Evolutionary conservation across 2,888 invertebrate species (phyloP).

Genomic region (Pachliopta kotzebuea): DNA sequence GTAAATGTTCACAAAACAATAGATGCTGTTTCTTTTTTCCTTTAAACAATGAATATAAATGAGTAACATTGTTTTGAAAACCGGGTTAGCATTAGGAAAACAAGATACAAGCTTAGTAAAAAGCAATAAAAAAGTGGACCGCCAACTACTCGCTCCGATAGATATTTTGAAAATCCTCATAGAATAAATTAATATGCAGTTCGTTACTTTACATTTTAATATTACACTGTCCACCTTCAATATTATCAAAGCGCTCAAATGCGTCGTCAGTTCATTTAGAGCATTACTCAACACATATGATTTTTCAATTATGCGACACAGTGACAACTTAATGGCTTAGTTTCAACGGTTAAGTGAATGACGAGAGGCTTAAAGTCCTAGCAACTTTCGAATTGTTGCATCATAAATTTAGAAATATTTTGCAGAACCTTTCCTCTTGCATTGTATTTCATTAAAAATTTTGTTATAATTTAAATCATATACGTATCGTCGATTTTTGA

Average conservation of each 20-base stretch:
- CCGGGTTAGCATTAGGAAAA: conserved; percentile 25
- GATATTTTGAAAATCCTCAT: background rate
- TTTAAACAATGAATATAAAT: conserved; percentile 24
- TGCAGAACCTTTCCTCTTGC: too few species aligned
- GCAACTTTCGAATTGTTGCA: conserved; percentile 14
- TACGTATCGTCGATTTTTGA: too few species aligned
- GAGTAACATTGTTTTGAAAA: conserved; percentile 24
- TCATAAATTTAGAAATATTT: background rate
- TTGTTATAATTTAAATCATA: too few species aligned
- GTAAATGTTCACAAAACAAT: conserved; percentile 1
- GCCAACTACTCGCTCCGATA: background rate
- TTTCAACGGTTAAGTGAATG: conserved; percentile 48
- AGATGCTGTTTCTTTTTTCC: conserved; percentile 14
- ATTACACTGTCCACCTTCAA: too few species aligned
- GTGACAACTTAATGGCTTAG: conserved; percentile 67
- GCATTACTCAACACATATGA: conserved; percentile 31
- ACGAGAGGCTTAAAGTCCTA: conserved; percentile 17
- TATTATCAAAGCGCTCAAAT: too few species aligned
- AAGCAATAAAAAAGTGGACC: conserved; percentile 23
- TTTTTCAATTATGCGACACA: conserved; percentile 46
- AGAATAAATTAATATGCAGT: too few species aligned
- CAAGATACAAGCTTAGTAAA: conserved; percentile 18
- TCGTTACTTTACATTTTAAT: too few species aligned
- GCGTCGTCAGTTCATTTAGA: conserved; percentile 14
- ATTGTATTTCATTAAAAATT: too few species aligned